phyloP scores from a whole-genome alignment of 2,797 vertebrate genomes.

The Enteromius viviparus region DNA sequence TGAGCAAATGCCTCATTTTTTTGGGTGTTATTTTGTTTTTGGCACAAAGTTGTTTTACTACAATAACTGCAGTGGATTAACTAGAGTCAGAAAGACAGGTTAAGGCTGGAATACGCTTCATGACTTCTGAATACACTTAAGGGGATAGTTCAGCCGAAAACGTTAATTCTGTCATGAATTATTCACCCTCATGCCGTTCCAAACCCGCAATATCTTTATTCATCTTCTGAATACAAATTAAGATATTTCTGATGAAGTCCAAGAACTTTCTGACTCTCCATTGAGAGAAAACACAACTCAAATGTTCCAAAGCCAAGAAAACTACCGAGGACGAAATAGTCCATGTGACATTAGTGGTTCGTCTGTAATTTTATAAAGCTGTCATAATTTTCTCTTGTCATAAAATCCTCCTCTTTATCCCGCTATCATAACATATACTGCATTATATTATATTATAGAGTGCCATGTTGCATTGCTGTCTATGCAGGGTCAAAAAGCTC shows the following conservation, averaged over 20 bases:
- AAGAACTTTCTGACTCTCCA: not conserved
- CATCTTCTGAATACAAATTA: not conserved
- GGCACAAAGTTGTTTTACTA: not conserved
- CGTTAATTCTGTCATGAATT: not conserved
- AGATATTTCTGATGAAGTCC: not conserved
- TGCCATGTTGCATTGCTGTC: not conserved
- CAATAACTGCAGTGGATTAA: not conserved
- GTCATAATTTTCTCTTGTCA: not conserved
- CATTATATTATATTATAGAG: not conserved
- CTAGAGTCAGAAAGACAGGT: constrained; percentile 4
- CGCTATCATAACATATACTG: not conserved
- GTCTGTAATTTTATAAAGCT: not conserved
- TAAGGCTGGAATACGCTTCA: constrained; percentile 10
- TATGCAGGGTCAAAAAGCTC: not conserved
- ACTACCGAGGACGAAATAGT: not conserved
- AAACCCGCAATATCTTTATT: not conserved
- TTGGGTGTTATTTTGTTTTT: not conserved
- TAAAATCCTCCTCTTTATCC: not conserved
- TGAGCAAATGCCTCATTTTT: constrained; percentile 42
- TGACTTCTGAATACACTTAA: not conserved
- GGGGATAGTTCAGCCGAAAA: not conserved
- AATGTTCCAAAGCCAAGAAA: not conserved
- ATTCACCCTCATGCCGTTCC: not conserved
- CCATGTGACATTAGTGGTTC: not conserved
- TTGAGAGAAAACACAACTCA: not conserved